Evolutionary conservation across 2,113 vertebrate genomes (phyloP), one percentile per base, ranked within the genome.

Genomic region (Indicator indicator): DNA sequence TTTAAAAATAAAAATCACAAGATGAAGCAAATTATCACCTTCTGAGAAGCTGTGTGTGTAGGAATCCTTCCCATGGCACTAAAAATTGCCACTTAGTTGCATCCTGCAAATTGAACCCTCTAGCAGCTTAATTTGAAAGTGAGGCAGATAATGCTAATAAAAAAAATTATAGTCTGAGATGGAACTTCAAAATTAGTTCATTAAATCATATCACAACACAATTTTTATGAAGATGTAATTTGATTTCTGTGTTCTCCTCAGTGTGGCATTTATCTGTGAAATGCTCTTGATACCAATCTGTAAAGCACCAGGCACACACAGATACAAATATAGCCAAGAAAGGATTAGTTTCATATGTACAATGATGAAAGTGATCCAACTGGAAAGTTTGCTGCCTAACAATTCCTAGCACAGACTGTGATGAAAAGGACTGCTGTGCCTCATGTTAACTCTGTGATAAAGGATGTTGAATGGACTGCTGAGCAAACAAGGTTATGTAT

Each of bases 41-140:
- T 83, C 78, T 65, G 75, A 44, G 95, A 90, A 89, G 60, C 1
- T 88, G 42, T 62, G 50, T 12, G 0, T 36, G 58, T 4, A 74
- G 85, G 85, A 94, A 93, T 71, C 24, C 50, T 88, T 71, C 33
- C 86, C 56, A 2, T 11, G 77, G 72, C 33, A 86, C 55, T 58
- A 27, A 62, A 92, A 69, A 50, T 65, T 2, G 40, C 67, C 76
- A 81, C 54, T 27, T n/a, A 92, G 79, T n/a, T 76, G 65, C 59
- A 56, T 86, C 81, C 69, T 58, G 52, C 56, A 86, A 83, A 91
- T 12, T 72, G 42, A 89, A 92, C 50, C 82, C 89, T 92, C 75
- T 79, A 94, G 89, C 70, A 90, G 65, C 86, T 90, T 78, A 78
- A 96, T 54, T 55, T 89, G 69, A 94, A 96, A 97, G 83, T 7